phyloP scores from a whole-genome alignment of 2,113 vertebrate genomes.

The Trematocara marginatum region DNA sequence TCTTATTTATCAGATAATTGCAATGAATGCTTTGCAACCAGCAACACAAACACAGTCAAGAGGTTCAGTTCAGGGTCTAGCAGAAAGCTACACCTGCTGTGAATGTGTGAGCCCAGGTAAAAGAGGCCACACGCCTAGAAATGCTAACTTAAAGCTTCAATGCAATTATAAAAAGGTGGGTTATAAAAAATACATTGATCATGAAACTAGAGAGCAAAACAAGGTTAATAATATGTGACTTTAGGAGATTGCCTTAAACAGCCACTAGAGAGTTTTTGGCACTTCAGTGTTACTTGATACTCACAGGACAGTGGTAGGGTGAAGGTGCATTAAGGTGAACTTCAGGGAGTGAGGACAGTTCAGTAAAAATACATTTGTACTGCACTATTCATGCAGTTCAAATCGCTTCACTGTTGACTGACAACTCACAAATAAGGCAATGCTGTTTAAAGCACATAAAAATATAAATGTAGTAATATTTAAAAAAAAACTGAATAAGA shows the following conservation, averaged over 20 bases:
- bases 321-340: not conserved
- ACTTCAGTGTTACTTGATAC: not conserved
- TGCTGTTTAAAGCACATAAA: not conserved
- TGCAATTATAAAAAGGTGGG: not conserved
- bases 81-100: not conserved
- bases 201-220: not conserved
- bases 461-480: not conserved
- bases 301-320: not conserved
- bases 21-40: not conserved
- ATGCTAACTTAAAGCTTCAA: not conserved
- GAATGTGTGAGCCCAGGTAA: not conserved
- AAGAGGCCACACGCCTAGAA: not conserved
- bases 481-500: not conserved
- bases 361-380: not conserved
- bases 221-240: not conserved
- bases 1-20: not conserved
- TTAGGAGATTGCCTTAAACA: not conserved
- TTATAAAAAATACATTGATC: not conserved
- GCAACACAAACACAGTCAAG: not conserved
- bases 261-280: not conserved
- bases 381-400: rapidly evolving
- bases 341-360: not conserved
- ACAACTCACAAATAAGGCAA: not conserved
- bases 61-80: not conserved
- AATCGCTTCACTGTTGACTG: not conserved